A percentile compares a stretch with the other conserved stretches of the same genome.
These are phyloP conservation scores for Distichodus sexfasciatus DNA, from an alignment of 2,797 vertebrate species.

Conservation along the genomic window DNA sequence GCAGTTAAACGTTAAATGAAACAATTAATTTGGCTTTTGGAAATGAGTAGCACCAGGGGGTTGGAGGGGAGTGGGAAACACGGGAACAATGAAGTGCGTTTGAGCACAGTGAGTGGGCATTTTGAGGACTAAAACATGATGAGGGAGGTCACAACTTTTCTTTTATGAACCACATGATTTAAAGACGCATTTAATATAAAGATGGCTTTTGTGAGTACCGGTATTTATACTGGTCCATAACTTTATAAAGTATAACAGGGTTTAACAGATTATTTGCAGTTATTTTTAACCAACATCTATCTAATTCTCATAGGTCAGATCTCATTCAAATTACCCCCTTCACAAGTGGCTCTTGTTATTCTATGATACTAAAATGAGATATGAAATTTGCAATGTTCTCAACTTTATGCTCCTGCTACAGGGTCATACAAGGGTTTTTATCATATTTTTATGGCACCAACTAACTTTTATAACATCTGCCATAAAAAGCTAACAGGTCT, in stretches of 20 bases:
- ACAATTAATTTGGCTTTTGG: slow-evolving; percentile 38
- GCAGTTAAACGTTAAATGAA: slow-evolving; percentile 60
- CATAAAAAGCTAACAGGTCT: no score
- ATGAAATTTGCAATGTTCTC: neutral
- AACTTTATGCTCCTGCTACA: neutral
- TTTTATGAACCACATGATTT: neutral
- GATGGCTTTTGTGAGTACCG: neutral
- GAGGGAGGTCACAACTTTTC: neutral
- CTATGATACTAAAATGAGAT: no score
- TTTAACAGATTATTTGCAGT: no score
- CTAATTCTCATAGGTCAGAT: neutral
- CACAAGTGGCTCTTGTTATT: no score
- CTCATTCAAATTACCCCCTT: neutral
- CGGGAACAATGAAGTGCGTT: slow-evolving; percentile 14
- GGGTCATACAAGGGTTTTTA: no score
- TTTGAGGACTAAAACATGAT: neutral
- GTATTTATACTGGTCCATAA: neutral
- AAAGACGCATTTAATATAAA: no score
- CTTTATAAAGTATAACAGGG: neutral
- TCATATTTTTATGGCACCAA: no score
- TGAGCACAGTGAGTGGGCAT: neutral
- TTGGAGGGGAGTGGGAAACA: slow-evolving; percentile 38
- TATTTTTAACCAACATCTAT: neutral
- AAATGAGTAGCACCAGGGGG: slow-evolving; percentile 54
- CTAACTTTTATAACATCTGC: no score